A percentile compares a stretch with the other conserved stretches of the same genome.
phyloP scores from a whole-genome alignment of 1,140 invertebrate species.

The Ladona fulva region DNA sequence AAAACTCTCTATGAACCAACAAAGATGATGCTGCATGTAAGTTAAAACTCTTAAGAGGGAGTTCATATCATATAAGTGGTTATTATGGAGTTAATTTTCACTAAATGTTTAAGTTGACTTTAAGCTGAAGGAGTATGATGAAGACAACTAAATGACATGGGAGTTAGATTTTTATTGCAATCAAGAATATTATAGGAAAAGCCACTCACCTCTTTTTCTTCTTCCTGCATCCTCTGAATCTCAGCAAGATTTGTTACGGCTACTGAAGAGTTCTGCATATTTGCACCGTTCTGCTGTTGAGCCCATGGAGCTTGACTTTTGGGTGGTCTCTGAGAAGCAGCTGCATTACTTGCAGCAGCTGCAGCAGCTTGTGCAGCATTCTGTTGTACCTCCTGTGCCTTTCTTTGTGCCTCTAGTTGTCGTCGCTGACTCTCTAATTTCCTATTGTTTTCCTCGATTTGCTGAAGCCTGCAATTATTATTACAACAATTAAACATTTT shows the following conservation, averaged over 20 bases:
- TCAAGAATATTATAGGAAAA: too few species aligned
- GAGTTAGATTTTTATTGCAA: too few species aligned
- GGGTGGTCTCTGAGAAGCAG: slow-evolving; percentile 22
- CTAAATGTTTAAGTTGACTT: too few species aligned
- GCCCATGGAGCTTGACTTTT: slow-evolving; percentile 3
- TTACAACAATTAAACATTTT: too few species aligned
- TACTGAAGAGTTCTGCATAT: background rate
- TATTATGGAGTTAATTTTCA: too few species aligned
- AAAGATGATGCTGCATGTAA: too few species aligned
- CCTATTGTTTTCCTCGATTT: slow-evolving; percentile 18
- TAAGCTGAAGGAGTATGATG: too few species aligned
- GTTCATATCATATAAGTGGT: too few species aligned
- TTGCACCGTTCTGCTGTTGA: background rate
- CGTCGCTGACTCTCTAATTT: slow-evolving; percentile 24
- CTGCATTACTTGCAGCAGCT: slow-evolving; percentile 21
- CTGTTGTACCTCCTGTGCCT: slow-evolving; percentile 16
- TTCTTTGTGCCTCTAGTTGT: slow-evolving; percentile 18
- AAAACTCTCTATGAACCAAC: too few species aligned
- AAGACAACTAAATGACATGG: too few species aligned
- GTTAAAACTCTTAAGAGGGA: too few species aligned
- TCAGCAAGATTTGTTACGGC: slow-evolving; percentile 18
- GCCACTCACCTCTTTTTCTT: slow-evolving; percentile 18
- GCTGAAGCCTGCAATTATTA: slow-evolving; percentile 20
- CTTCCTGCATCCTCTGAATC: slow-evolving; percentile 23
- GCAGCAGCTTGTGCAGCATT: slow-evolving; percentile 16